phyloP scores from a whole-genome alignment of 2,888 invertebrate species.

The Cremastobaeus sp. region DNA sequence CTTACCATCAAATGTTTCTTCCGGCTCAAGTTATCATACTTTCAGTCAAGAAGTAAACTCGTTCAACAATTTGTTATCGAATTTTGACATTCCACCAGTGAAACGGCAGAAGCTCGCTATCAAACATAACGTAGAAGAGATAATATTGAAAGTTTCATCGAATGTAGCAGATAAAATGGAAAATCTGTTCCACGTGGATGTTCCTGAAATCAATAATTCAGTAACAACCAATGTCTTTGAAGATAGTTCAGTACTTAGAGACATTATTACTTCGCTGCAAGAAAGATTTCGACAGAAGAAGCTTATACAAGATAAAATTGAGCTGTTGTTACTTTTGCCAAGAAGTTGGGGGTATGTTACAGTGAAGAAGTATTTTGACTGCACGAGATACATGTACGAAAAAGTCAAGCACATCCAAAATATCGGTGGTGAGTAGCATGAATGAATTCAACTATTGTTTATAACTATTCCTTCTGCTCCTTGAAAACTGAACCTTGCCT shows the following conservation, averaged over 20 bases:
- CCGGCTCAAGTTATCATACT: too few species aligned
- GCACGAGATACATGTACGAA: slow-evolving; percentile 7
- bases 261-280: slow-evolving; percentile 13
- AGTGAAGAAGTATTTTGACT: slow-evolving; percentile 19
- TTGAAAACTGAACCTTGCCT: too few species aligned
- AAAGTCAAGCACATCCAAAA: too few species aligned
- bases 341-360: slow-evolving; percentile 2
- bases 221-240: slow-evolving; percentile 13
- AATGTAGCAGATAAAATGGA: slow-evolving; percentile 17
- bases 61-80: slow-evolving; percentile 6
- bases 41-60: slow-evolving; percentile 22
- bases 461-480: too few species aligned
- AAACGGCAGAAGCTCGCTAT: slow-evolving; percentile 20
- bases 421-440: too few species aligned
- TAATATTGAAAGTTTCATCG: slow-evolving; percentile 6
- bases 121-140: neutral
- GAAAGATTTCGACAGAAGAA: slow-evolving; percentile 8
- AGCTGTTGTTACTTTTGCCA: slow-evolving; percentile 8
- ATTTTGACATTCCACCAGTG: slow-evolving; percentile 13
- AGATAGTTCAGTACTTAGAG: slow-evolving; percentile 8
- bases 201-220: slow-evolving; percentile 15
- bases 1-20: too few species aligned
- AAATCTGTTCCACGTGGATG: slow-evolving; percentile 6
- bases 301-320: slow-evolving; percentile 11
- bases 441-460: too few species aligned